Conservation (phyloP, 2,888 invertebrate species). For the Chrysotoxum bicinctum region DNA sequence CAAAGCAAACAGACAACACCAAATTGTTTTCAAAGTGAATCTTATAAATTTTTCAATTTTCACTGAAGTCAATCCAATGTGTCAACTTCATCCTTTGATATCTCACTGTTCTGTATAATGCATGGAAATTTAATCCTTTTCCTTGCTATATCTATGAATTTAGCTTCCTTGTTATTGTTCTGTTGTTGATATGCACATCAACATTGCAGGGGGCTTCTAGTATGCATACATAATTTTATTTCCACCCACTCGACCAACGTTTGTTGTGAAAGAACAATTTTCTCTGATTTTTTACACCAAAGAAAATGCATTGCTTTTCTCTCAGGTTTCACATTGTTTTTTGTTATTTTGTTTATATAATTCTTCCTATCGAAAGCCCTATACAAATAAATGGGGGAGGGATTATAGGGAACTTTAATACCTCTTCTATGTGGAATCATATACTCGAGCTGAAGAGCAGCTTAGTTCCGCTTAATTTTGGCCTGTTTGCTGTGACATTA, state of each 20-base stretch:
- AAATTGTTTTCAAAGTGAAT: neutral
- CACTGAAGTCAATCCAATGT: constrained; percentile 4
- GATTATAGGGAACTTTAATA: neutral
- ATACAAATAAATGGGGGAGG: neutral
- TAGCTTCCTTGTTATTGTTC: neutral
- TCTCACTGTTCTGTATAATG: constrained; percentile 11
- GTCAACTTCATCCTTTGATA: constrained; percentile 17
- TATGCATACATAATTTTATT: neutral
- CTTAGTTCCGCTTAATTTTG: neutral
- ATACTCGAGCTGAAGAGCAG: neutral
- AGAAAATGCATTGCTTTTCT: constrained; percentile 1
- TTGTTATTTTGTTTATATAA: neutral
- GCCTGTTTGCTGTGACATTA: constrained; percentile 3
- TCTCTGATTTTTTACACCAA: constrained; percentile 51
- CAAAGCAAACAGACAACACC: neutral
- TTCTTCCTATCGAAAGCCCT: neutral
- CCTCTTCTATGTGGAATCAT: neutral
- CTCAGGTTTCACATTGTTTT: neutral
- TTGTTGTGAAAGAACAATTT: constrained; percentile 22
- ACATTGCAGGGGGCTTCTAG: neutral
- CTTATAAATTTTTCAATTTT: constrained; percentile 16
- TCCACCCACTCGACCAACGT: neutral
- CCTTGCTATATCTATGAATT: neutral
- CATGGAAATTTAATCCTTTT: constrained; percentile 50
- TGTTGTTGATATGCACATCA: constrained; percentile 13